Base-by-base conservation (phyloP, 2,888 invertebrate genomes). In the Eudemis profundana region DNA sequence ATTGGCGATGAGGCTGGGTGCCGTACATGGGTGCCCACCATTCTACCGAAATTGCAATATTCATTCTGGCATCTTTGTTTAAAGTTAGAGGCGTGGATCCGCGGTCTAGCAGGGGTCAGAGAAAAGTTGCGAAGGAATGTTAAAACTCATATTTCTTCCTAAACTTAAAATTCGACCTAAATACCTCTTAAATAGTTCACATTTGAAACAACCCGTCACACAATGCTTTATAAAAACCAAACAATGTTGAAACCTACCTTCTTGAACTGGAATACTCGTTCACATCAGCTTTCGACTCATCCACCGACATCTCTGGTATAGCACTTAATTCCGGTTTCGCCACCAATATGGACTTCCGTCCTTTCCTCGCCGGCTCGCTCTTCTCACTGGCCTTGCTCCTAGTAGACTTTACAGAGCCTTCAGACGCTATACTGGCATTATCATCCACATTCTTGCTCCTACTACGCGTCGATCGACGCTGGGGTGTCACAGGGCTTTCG, bases 251-350 rank as follows among this genome's bases (percentile, higher is more conserved):
- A 8, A 21, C 44, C 12, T 68, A 91, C 92, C 89, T 85, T 70
- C 87, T 85, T 59, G 83, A 63, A 38, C 72, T 78, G 0, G 88
- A 85, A 70, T 86, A 87, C 50, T 87, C 86, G 17, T 69, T 76
- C 1, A 86, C 72, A 46, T 78, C 69, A 56, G 84, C 78, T 2
- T 60, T 72, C 0, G 77, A 69, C 2, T 87, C 89, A 47, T 89
- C 90, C 0, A 77, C 75, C 0, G 77, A 71, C n/a, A 80, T 80
- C 68, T 93, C 92, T 0, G 92, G 92, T 72, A 92, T 92, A 60
- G 88, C 92, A 36, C 90, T 85, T 65, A 93, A 61, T 33, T 92
- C 92, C 0, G 90, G 82, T 63, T 89, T 91, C 0, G 78, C 78
- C 0, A 75, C 77, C 27, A 89, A 56, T 15, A 81, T 75, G 0